A percentile compares a stretch with the other conserved stretches of the same genome.
Conservation (phyloP, 1,140 invertebrate species). For the Aphis gossypii region DNA sequence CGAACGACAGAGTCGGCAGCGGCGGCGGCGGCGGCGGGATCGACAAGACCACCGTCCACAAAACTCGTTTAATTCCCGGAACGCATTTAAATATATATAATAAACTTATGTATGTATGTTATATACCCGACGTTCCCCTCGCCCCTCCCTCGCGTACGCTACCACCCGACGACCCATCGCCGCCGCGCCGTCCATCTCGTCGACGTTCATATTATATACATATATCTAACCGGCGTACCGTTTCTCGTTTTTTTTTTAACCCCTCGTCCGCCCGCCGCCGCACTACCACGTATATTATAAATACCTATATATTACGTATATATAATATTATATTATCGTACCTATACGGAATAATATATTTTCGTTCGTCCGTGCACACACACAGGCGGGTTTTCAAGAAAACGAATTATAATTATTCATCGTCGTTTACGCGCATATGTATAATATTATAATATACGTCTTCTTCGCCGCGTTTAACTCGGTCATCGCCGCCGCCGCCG, state of each 20-base stretch:
- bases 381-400: conserved; percentile 34
- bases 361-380: conserved; percentile 17
- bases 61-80: conserved; percentile 49
- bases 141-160: no score
- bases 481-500: conserved; percentile 38
- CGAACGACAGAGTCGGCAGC: background rate
- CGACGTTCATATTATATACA: background rate
- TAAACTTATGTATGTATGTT: background rate
- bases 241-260: conserved; percentile 41
- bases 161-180: background rate
- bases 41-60: conserved; percentile 38
- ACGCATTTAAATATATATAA: conserved; percentile 46
- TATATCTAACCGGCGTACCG: conserved; percentile 11
- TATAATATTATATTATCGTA: background rate
- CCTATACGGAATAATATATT: conserved; percentile 13
- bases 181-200: background rate
- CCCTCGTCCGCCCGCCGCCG: background rate
- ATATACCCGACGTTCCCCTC: background rate
- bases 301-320: background rate
- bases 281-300: background rate
- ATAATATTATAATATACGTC: conserved; percentile 27
- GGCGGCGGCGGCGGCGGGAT: background rate
- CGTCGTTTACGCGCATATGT: conserved; percentile 18
- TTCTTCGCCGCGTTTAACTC: conserved; percentile 17
- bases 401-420: conserved; percentile 46